Percentiles rank a stretch among this genome's conserved stretches.
These are phyloP conservation scores for Dendrocopos noguchii DNA, from an alignment of 2,113 vertebrate genomes.

Conservation along the genomic window DNA sequence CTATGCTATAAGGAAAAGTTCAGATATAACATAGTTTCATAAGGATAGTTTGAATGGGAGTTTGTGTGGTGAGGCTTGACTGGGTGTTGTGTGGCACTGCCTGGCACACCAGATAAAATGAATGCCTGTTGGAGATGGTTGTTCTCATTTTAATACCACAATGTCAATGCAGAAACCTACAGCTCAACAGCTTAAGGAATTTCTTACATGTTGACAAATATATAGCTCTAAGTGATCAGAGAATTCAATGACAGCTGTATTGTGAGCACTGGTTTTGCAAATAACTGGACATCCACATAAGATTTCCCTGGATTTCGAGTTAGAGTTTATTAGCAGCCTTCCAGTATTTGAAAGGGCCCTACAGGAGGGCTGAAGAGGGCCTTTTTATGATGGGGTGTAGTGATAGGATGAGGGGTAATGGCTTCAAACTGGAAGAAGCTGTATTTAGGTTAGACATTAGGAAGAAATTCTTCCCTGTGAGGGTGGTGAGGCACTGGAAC, in stretches of 20 bases:
- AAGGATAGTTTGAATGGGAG: not conserved
- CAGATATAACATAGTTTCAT: not conserved
- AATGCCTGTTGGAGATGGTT: not conserved
- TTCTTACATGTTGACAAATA: not conserved
- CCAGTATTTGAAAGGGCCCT: too few species aligned
- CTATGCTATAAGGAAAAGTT: not conserved
- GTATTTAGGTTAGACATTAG: too few species aligned
- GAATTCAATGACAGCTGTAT: not conserved
- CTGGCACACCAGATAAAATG: not conserved
- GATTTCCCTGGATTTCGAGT: too few species aligned
- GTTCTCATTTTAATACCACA: not conserved
- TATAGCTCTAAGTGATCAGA: not conserved
- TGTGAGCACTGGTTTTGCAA: not conserved
- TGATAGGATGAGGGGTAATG: too few species aligned
- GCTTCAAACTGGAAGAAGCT: too few species aligned
- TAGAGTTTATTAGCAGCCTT: too few species aligned
- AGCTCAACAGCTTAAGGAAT: not conserved
- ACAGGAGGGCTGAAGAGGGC: too few species aligned
- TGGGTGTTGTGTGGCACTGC: not conserved
- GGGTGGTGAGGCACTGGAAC: too few species aligned
- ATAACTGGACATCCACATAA: not conserved
- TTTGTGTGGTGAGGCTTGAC: not conserved
- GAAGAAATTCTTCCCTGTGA: too few species aligned
- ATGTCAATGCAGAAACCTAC: not conserved
- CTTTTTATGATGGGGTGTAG: too few species aligned